Base-by-base conservation (phyloP, 2,113 vertebrate species). In the Larimichthys crocea region DNA sequence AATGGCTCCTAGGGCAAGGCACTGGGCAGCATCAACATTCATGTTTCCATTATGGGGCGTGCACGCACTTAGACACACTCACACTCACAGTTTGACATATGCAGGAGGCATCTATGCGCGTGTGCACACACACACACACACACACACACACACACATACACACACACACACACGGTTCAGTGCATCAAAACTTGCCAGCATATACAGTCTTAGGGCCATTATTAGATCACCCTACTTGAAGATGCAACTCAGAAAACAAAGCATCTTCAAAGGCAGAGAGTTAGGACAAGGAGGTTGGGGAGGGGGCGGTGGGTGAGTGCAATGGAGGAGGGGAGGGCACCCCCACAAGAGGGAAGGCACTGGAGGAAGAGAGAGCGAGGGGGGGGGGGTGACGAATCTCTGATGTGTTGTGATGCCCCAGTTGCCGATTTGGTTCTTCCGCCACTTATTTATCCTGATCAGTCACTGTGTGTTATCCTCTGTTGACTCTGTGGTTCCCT, bases 361-460 rank as follows among this genome's bases (percentile, higher is more conserved):
- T 60, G 52, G 56, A 84, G 67, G 57, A 52, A 35, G 31, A 35
- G 31, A 35, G 31, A 35, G 31, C 5, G 6, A 35, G 22, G 61
- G 42, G 66, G 48, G 29, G 76, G 64, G 57, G 42, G 12, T 52
- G 56, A 55, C 24, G 24, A 44, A 60, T 82, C 66, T 82, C 31
- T 81, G 76, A 75, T 87, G 76, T 84, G 80, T 84, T 92, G 84
- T 88, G 93, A 94, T 91, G 93, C 83, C 85, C 92, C 88, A 92
- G 90, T 92, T 92, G 86, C 84, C 53, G 84, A 86, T 87, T 90
- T 88, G 57, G 78, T 31, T 92, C 80, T 85, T 89, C 86, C 85
- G 73, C 93, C 89, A 92, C 89, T 95, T 93, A 95, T 91, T 93
- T 90, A 83, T 84, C 86, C 69, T 26, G 61, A 90, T 91, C 24